Evolutionary conservation across 2,888 invertebrate species (phyloP), one percentile per base, ranked within the genome.

Genomic region (Choristoneura rosaceana): DNA sequence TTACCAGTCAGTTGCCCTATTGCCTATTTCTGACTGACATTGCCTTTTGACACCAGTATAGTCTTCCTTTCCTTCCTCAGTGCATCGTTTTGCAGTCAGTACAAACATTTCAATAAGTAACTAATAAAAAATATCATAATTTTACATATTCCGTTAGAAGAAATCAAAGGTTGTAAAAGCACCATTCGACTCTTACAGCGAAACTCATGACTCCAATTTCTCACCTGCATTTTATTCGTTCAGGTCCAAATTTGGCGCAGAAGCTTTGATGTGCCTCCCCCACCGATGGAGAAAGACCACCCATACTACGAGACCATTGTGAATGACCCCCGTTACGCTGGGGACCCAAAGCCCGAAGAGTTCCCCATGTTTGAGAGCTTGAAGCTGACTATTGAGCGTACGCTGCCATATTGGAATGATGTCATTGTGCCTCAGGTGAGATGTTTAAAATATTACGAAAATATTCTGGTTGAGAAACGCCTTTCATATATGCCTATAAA

Each of bases 331-430:
- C 95, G 97, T 70, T 97, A 98, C 79, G 95, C 95, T 25, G 92
- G 94, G 50, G 95, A 96, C 77, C 97, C 97, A 5, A 97, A 97
- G 76, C 90, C 94, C 0, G 96, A 96, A 1, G 95, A 97, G 79
- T 98, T 98, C 84, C 98, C 98, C 0, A 96, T 95, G 94, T 96
- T 95, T 77, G 98, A 98, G 87, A 98, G 98, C 25, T 91, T 98
- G 70, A 97, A 97, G 83, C 93, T 97, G 65, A 97, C 97, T 2
- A 97, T 97, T 87, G 96, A 96, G 75, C 95, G 98, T 63, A 97
- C 97, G 3, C 90, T 97, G 78, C 98, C 98, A 0, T 98, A 97
- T 84, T 99, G 98, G 97, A 97, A 98, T 86, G 93, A 97, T 83
- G 95, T 96, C 59, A 96, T 99, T 89, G 95, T 98, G 82, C 96